These are phyloP conservation scores for Remorina albescens DNA, from an alignment of 2,797 vertebrate genomes.

Conservation along the genomic window DNA sequence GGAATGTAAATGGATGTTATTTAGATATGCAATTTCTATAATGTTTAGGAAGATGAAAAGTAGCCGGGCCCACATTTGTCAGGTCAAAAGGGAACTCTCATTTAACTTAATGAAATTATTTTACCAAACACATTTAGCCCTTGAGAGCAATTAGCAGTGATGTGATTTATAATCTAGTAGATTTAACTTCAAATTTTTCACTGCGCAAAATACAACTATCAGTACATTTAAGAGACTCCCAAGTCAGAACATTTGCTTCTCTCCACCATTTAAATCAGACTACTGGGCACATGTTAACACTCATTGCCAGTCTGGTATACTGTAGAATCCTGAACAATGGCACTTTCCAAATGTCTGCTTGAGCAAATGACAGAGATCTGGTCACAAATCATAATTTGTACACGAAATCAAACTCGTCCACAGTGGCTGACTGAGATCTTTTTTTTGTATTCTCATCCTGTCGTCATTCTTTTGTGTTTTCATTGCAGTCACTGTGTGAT, in stretches of 20 bases:
- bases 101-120: constrained; percentile 32
- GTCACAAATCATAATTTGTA: constrained; percentile 4
- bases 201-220: constrained; percentile 7
- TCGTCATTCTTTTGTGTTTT: not conserved
- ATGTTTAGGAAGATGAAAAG: constrained; percentile 17
- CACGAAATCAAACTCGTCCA: constrained; percentile 8
- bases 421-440: not conserved
- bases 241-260: not conserved
- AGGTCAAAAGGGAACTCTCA: not conserved
- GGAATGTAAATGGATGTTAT: constrained; percentile 12
- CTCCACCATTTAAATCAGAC: constrained; percentile 8
- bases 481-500: constrained; percentile 19
- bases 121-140: constrained; percentile 13
- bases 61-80: constrained; percentile 15
- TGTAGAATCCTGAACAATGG: not conserved
- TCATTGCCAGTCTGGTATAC: not conserved
- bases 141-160: constrained; percentile 8
- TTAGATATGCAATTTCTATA: constrained; percentile 14
- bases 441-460: constrained; percentile 6
- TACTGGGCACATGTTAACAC: not conserved
- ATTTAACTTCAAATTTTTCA: not conserved
- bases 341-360: constrained; percentile 14
- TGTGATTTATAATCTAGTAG: not conserved
- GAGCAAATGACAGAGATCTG: not conserved
- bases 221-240: constrained; percentile 13